Percentiles rank a stretch among this genome's conserved stretches.
Evolutionary conservation across 2,797 vertebrate species (phyloP).

Genomic region (Thaleichthys pacificus): DNA sequence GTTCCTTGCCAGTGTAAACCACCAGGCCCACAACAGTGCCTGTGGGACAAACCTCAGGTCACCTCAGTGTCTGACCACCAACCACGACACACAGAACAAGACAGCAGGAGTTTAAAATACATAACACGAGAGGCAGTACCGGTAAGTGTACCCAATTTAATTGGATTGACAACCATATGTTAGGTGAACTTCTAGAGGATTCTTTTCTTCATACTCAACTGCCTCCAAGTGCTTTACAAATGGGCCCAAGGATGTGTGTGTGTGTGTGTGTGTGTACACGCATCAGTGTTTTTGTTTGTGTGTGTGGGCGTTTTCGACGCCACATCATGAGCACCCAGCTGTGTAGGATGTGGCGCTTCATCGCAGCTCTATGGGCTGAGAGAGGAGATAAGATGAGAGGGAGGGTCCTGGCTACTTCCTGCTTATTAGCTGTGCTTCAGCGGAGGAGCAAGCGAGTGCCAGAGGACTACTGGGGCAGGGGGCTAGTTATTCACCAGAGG

Average conservation of each 20-base stretch:
- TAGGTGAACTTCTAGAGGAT: conserved; percentile 20
- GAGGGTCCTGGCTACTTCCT: conserved; percentile 17
- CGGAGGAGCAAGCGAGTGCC: not conserved
- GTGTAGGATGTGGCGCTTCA: not conserved
- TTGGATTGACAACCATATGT: conserved; percentile 52
- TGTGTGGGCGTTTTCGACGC: conserved; percentile 22
- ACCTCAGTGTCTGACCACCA: conserved; percentile 12
- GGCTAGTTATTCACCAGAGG: conserved; percentile 83
- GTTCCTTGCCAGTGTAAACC: conserved; percentile 95
- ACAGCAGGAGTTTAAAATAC: conserved; percentile 52
- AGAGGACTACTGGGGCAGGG: not conserved
- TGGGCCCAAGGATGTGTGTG: not conserved
- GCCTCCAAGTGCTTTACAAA: conserved; percentile 22
- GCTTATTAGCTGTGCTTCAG: conserved; percentile 10
- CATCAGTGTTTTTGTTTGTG: not conserved
- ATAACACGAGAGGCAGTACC: conserved; percentile 39
- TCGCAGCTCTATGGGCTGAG: not conserved
- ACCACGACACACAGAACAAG: conserved; percentile 30
- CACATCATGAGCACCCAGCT: conserved; percentile 18
- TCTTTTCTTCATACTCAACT: conserved; percentile 1
- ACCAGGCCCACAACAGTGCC: conserved; percentile 96
- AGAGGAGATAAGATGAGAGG: not conserved
- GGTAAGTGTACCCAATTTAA: conserved; percentile 35
- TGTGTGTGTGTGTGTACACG: conserved; percentile 1
- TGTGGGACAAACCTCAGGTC: conserved; percentile 45